Base-by-base conservation (phyloP, 2,113 vertebrate genomes). In the Oreochromis spilurus region DNA sequence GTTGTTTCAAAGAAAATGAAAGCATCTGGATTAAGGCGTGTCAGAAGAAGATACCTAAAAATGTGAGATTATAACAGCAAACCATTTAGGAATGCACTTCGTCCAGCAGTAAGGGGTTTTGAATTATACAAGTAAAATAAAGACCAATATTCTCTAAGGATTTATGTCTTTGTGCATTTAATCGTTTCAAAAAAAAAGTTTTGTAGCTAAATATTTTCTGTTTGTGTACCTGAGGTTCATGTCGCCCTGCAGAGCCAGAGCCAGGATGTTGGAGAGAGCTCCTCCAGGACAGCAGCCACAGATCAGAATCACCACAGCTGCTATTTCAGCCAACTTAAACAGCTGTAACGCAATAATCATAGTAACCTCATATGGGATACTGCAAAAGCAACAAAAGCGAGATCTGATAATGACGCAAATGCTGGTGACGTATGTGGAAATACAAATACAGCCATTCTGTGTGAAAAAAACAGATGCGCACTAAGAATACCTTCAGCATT, bases 211-310 rank as follows among this genome's bases (percentile, higher is more conserved):
- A 38, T 65, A 38, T 13, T 48, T 48, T 29, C 70, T 75, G 43
- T 65, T 38, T 48, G 24, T 19, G 38, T 89, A 98, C 97, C 97
- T 98, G 95, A 98, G 97, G 88, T 98, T 97, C 96, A 97, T 96
- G 93, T 98, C 97, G 5, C 97, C 97, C 34, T 95, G 90, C 53
- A 97, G 36, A n/a, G 94, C 96, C 83, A 97, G 91, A 24, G 95
- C 90, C 84, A 98, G 95, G 82, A 97, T 10, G 88, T 97, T 98
- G 89, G 97, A 98, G 43, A 97, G 55, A 57, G 58, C 94, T 21
- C 97, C 97, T 2, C 97, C 97, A 0, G 97, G 97, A 16, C 96
- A 97, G 94, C 97, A 99, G 84, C 97, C 96, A 0, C 97, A 97
- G 82, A 97, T 94, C 85, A 99, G 95, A 65, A 97, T 90, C 48